These are phyloP conservation scores for Choristoneura rosaceana DNA, from an alignment of 2,888 invertebrate species.

Conservation along the genomic window DNA sequence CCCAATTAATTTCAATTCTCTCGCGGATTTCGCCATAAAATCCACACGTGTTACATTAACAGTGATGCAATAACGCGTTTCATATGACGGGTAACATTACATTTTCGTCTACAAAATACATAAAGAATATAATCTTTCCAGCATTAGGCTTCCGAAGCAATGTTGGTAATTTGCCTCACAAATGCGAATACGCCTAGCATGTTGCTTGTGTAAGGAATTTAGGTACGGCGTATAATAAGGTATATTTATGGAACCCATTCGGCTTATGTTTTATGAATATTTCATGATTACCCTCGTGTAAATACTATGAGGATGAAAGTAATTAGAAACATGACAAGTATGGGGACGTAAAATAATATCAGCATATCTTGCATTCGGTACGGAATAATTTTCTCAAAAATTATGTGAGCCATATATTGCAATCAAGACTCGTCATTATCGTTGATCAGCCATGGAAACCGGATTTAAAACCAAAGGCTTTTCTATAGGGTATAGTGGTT, in stretches of 20 bases:
- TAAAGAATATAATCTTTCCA: slow-evolving; percentile 63
- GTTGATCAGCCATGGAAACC: background rate
- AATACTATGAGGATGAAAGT: slow-evolving; percentile 30
- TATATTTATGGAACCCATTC: slow-evolving; percentile 42
- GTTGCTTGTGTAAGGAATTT: slow-evolving; percentile 9
- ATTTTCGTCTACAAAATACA: slow-evolving; percentile 52
- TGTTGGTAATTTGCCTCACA: slow-evolving; percentile 69
- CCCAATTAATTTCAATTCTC: background rate
- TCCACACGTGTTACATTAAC: slow-evolving; percentile 25
- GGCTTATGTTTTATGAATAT: slow-evolving; percentile 63
- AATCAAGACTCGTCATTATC: background rate
- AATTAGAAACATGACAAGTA: slow-evolving; percentile 37
- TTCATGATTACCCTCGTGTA: slow-evolving; percentile 52
- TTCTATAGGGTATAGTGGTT: background rate
- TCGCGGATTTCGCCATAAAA: slow-evolving; percentile 9
- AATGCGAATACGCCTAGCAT: slow-evolving; percentile 57
- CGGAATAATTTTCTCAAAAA: background rate
- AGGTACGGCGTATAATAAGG: slow-evolving; percentile 9
- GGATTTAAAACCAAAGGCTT: background rate
- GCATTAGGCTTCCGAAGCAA: slow-evolving; percentile 60
- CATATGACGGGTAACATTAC: slow-evolving; percentile 39
- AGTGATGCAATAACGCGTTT: slow-evolving; percentile 31
- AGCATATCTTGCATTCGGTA: slow-evolving; percentile 8
- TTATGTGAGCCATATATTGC: background rate
- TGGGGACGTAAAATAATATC: slow-evolving; percentile 12